A percentile compares a stretch with the other conserved stretches of the same genome.
phyloP scores from a whole-genome alignment of 2,113 vertebrate genomes.

The Furnarius figulus region DNA sequence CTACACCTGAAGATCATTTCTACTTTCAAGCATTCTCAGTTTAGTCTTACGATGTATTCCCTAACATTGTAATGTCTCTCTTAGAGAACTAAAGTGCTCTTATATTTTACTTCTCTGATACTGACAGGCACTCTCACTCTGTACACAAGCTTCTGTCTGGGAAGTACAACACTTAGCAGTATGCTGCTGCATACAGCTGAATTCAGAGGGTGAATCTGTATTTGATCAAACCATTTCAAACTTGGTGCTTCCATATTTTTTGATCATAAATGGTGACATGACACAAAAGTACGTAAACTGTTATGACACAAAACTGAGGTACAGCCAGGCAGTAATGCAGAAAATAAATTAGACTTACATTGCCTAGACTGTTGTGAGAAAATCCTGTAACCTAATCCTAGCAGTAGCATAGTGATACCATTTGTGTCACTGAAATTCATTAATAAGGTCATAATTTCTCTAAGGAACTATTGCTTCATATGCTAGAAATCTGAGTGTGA shows the following conservation, averaged over 20 bases:
- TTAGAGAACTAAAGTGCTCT: constrained; percentile 3
- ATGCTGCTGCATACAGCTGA: neutral
- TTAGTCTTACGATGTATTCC: neutral
- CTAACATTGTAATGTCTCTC: neutral
- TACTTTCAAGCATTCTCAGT: constrained; percentile 3
- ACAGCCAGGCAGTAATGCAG: neutral
- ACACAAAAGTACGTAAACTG: neutral
- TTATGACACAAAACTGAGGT: neutral
- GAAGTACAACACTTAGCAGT: neutral
- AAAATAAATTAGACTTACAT: neutral
- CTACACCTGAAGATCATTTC: constrained; percentile 10
- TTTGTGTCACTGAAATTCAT: neutral
- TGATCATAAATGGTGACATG: neutral
- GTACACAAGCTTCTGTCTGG: neutral
- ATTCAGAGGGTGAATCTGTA: neutral
- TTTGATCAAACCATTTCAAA: neutral
- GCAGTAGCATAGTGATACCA: neutral
- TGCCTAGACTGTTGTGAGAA: neutral
- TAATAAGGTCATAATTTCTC: constrained; percentile 15
- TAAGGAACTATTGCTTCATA: neutral
- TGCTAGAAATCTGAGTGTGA: neutral
- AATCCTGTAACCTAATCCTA: neutral
- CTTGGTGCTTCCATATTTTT: neutral
- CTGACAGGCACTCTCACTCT: neutral
- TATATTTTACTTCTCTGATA: neutral